These are phyloP conservation scores for Aphelinus atriplicis DNA, from an alignment of 1,140 invertebrate genomes.

Conservation along the genomic window DNA sequence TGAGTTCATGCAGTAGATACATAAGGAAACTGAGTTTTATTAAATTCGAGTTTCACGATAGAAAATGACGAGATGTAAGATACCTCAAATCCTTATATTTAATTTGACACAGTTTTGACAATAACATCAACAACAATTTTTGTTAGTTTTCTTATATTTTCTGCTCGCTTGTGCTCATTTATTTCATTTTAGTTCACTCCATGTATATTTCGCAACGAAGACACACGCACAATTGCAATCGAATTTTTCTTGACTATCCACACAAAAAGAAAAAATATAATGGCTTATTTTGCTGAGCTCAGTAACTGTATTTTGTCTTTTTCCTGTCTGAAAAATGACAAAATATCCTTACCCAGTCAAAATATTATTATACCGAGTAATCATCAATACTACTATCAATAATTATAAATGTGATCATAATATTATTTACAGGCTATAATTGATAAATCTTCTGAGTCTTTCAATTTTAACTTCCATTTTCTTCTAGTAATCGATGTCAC, in stretches of 20 bases:
- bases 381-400: constrained; percentile 25
- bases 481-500: constrained; percentile 6
- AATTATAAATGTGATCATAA: constrained; percentile 28
- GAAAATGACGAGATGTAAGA: constrained; percentile 32
- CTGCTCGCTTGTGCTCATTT: constrained; percentile 21
- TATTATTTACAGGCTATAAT: constrained; percentile 38
- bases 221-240: constrained; percentile 14
- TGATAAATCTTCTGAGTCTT: constrained; percentile 38
- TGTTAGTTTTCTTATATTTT: constrained; percentile 47
- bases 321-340: constrained; percentile 3
- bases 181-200: constrained; percentile 25
- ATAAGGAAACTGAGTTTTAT: too few species aligned
- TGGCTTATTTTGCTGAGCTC: neutral
- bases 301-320: neutral
- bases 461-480: neutral
- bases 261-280: constrained; percentile 26
- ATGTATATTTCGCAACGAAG: constrained; percentile 32
- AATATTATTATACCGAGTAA: constrained; percentile 17
- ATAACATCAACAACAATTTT: constrained; percentile 61
- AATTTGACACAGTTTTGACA: constrained; percentile 63
- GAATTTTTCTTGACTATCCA: neutral
- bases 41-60: neutral
- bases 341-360: constrained; percentile 15
- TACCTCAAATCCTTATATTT: constrained; percentile 62
- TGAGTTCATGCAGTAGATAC: too few species aligned